Percentiles rank a stretch among this genome's conserved stretches.
Conservation (phyloP, 2,113 vertebrate genomes). For the Smithornis capensis region DNA sequence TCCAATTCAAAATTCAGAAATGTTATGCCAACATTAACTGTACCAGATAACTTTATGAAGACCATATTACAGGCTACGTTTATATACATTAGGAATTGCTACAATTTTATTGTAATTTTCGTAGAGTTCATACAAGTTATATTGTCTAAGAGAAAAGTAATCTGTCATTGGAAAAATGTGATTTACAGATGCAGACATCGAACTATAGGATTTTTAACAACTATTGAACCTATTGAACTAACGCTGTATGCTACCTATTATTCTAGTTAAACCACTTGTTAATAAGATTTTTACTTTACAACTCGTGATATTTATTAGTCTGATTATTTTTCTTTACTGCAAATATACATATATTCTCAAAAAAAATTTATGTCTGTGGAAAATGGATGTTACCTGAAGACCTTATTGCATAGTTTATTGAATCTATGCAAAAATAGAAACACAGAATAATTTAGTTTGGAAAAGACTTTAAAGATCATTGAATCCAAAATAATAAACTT, state of each 20-base stretch:
- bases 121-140: background rate
- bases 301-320: background rate
- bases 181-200: background rate
- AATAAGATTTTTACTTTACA: background rate
- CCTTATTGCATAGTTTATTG: background rate
- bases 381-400: background rate
- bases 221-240: background rate
- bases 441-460: background rate
- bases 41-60: background rate
- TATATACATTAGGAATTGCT: background rate
- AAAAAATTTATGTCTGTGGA: background rate
- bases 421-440: background rate
- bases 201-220: background rate
- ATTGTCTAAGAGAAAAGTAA: background rate
- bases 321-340: background rate
- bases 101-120: background rate
- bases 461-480: background rate
- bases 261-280: background rate
- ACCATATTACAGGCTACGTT: background rate
- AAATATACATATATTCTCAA: background rate
- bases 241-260: background rate
- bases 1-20: conserved; percentile 45
- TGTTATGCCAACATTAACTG: background rate
- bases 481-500: background rate
- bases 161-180: background rate